Base-by-base conservation (phyloP, 2,797 vertebrate species). In the Dryobates pubescens region DNA sequence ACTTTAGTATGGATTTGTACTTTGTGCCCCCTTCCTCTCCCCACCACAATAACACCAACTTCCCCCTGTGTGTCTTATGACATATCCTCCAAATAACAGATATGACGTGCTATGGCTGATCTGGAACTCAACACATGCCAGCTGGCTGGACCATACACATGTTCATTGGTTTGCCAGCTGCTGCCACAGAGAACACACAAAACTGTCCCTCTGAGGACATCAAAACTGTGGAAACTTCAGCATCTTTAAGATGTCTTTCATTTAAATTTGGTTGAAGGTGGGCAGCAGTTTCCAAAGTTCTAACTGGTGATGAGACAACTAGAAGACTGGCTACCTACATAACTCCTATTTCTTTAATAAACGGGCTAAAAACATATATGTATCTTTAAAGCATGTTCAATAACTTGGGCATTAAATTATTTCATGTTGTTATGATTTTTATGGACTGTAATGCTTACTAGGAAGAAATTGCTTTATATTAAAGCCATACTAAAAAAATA, bases 31-130 rank as follows among this genome's bases (percentile, higher is more conserved):
- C 49, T 92, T 95, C 87, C 87, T 84, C 71, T 84, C 62, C 18
- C 41, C 26, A 78, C 89, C 85, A 72, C 87, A 95, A 0, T 58
- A 90, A 83, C 82, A 87, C 47, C 87, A 95, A 94, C 94, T 95
- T 95, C 95, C 89, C 56, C 68, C 49, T 69, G n/a, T 11, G 15
- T 19, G 75, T 95, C 91, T 95, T 93, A 86, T 81, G 94, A 96
- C 92, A 92, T 75, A 74, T 81, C 75, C 90, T 90, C 56, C 85
- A 83, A 86, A 23, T 36, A 95, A 81, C 23, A 88, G 76, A 75
- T 22, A 69, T 1, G 30, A 86, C 59, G 67, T 2, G 22, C 34
- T 70, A 70, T 15, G 85, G 82, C 82, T 43, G 47, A 26, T 53
- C 41, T 41, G 70, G 47, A 86, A 76, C 76, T 78, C 45, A 63